Evolutionary conservation across 2,888 invertebrate genomes (phyloP).

Genomic region (Panopea generosa): DNA sequence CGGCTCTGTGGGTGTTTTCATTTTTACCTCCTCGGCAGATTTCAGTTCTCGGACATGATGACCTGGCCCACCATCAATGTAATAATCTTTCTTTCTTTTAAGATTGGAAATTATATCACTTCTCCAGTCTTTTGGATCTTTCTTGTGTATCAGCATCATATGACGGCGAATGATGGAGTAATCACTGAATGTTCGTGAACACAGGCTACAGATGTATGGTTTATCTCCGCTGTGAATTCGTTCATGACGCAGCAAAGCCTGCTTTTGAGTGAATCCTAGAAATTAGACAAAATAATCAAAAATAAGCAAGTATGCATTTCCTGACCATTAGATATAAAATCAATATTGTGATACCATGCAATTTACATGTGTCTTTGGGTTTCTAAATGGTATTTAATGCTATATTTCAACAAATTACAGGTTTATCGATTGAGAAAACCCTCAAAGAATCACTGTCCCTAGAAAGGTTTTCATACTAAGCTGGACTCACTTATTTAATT

Average conservation of each 20-base stretch:
- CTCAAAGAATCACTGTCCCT: too few relatives aligned
- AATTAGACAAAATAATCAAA: slow-evolving; percentile 12
- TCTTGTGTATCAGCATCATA: slow-evolving; percentile 79
- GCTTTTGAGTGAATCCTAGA: slow-evolving; percentile 85
- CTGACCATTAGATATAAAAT: neutral
- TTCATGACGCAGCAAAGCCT: slow-evolving; percentile 85
- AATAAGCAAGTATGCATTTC: neutral
- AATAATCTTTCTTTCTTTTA: slow-evolving; percentile 43
- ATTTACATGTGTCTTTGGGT: too few relatives aligned
- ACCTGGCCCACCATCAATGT: slow-evolving; percentile 50
- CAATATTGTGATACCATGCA: too few relatives aligned
- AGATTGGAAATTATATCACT: slow-evolving; percentile 40
- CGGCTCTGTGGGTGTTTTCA: too few relatives aligned
- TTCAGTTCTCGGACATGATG: slow-evolving; percentile 28
- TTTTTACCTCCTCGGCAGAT: neutral
- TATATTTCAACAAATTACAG: too few relatives aligned
- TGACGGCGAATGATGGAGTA: slow-evolving; percentile 77
- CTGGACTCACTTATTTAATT: too few relatives aligned
- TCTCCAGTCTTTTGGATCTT: slow-evolving; percentile 72
- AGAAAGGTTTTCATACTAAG: too few relatives aligned
- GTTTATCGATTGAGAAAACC: too few relatives aligned
- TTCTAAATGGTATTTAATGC: too few relatives aligned
- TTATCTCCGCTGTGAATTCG: slow-evolving; percentile 85
- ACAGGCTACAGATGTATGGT: slow-evolving; percentile 84
- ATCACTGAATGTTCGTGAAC: slow-evolving; percentile 82